Conservation (phyloP, 1,140 invertebrate genomes). For the Eumaeus atala region DNA sequence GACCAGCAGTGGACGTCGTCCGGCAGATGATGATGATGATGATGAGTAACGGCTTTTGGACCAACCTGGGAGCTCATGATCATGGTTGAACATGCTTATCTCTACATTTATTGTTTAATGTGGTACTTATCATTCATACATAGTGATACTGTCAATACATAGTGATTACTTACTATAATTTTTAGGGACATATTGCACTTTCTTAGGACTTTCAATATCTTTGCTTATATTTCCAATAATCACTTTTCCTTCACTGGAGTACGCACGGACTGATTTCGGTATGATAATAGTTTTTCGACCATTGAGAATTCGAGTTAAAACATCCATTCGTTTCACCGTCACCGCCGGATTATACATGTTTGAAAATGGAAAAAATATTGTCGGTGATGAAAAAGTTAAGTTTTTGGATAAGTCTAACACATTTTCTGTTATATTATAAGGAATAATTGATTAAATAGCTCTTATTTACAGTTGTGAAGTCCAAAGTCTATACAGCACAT, state of each 20-base stretch:
- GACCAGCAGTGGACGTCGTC: too few species aligned
- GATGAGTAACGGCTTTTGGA: too few species aligned
- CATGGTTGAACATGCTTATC: too few species aligned
- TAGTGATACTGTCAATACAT: constrained; percentile 29
- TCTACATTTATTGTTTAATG: too few species aligned
- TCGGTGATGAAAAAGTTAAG: constrained; percentile 9
- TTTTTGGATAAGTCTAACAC: constrained; percentile 6
- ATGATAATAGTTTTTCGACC: constrained; percentile 48
- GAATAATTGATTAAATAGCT: background rate
- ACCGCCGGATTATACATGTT: constrained; percentile 56
- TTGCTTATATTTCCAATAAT: constrained; percentile 86
- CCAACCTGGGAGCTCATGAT: too few species aligned
- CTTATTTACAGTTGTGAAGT: constrained; percentile 21
- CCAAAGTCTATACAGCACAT: constrained; percentile 30
- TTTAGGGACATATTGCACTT: constrained; percentile 87
- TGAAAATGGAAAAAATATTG: constrained; percentile 17
- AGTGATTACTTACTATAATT: constrained; percentile 83
- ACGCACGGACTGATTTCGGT: constrained; percentile 57
- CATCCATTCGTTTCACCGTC: constrained; percentile 62
- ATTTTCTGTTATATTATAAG: constrained; percentile 10
- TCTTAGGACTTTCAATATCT: constrained; percentile 77
- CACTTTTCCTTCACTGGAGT: constrained; percentile 73
- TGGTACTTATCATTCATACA: background rate
- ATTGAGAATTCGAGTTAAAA: constrained; percentile 65
- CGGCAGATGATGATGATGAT: too few species aligned